Base-by-base conservation (phyloP, 2,888 invertebrate species). In the Folsomia manolachei region DNA sequence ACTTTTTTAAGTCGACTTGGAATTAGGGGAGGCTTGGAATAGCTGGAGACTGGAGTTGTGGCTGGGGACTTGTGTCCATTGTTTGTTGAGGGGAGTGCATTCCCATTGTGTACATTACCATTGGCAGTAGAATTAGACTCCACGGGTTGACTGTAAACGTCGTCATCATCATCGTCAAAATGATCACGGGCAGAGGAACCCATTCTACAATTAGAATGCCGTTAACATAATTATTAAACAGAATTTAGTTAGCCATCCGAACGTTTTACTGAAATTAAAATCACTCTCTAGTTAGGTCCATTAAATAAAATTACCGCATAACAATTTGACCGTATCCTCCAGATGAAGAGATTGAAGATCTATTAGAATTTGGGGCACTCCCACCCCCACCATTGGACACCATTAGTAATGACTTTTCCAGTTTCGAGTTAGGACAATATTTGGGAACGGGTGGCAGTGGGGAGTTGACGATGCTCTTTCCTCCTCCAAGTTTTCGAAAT, bases 381-480 rank as follows among this genome's bases (percentile, higher is more conserved):
- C 69, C 71, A n/a, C 63, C 25, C n/a, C n/a, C n/a, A 52, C 56
- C 56, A 26, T 23, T 51, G 18, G 9, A 11, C 56, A 19, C 4
- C 39, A 39, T 39, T 14, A 39, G 4, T 4, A 14, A 39, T 14
- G 39, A 9, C n/a, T 56, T 69, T 1, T 71, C 70, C 65, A 61
- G 1, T 25, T 74, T 75, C 1, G 63, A 62, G 11, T 53, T 65
- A 2, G 67, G 67, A 60, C 56, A 67, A 52, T 56, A 67, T 62
- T 74, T 73, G 52, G 92, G 92, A 51, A 93, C 86, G 0, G 92
- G 92, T 1, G 94, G 93, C 76, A 94, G 83, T 0, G 94, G 94
- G 0, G 93, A 92, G 82, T 91, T 91, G 83, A 76, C 71, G 64
- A 76, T 76, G 65, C 74, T 74, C 24, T 74, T 74, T 11, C 74